Evolutionary conservation across 1,140 invertebrate species (phyloP).

Genomic region (Telenomus remus): DNA sequence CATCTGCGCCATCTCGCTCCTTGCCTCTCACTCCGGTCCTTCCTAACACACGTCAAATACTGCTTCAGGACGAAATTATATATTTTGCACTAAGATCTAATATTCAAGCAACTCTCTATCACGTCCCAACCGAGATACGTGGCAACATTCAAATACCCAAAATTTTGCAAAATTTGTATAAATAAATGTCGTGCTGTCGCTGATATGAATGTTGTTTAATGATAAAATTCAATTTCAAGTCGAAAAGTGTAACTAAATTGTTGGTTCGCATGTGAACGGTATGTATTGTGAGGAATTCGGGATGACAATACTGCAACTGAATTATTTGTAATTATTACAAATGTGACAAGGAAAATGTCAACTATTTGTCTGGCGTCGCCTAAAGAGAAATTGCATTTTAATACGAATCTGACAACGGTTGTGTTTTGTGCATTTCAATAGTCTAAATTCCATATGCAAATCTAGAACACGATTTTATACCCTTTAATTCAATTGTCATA

Average conservation of each 20-base stretch:
- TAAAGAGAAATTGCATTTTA: constrained; percentile 36
- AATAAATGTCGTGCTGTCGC: no score
- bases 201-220: no score
- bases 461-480: no score
- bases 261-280: no score
- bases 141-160: no score
- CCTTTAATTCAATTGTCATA: no score
- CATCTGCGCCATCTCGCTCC: constrained; percentile 44
- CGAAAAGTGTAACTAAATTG: no score
- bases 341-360: constrained; percentile 27
- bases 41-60: constrained; percentile 30
- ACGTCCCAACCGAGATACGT: no score
- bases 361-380: constrained; percentile 16
- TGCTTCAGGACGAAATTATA: not conserved
- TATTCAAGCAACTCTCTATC: no score
- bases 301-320: constrained; percentile 18
- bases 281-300: constrained; percentile 7
- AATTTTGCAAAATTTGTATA: no score
- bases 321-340: constrained; percentile 39
- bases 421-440: constrained; percentile 29
- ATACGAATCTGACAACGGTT: constrained; percentile 15
- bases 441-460: not conserved
- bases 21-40: not conserved
- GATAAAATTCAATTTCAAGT: no score
- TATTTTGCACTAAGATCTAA: constrained; percentile 20